A percentile compares a stretch with the other conserved stretches of the same genome.
Conservation (phyloP, 2,888 invertebrate genomes). For the Acronicta aceris region DNA sequence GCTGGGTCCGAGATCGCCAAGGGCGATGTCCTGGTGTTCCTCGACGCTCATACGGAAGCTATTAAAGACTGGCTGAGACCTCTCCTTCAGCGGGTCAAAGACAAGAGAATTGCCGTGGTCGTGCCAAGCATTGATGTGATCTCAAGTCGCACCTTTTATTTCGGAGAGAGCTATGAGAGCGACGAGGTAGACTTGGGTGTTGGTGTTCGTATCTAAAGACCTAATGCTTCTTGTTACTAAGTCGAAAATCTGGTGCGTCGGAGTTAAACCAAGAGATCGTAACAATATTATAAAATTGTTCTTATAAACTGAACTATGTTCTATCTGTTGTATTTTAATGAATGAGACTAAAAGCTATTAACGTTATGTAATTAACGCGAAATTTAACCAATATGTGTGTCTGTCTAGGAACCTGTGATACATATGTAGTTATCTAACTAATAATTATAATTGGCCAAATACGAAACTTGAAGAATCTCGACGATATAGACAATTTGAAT, state of each 20-base stretch:
- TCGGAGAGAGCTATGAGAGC: conserved; percentile 24
- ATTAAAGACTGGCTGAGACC: conserved; percentile 31
- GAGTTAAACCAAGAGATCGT: not conserved
- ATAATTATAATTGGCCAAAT: no score
- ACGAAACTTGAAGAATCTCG: no score
- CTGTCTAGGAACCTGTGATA: not conserved
- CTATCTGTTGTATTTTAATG: not conserved
- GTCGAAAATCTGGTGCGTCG: not conserved
- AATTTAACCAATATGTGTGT: not conserved
- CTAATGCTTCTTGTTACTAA: conserved; percentile 22
- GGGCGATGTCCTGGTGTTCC: conserved; percentile 28
- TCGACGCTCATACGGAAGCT: conserved; percentile 29
- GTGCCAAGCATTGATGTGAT: conserved; percentile 33
- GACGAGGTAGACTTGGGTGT: conserved; percentile 27
- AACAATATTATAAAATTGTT: not conserved
- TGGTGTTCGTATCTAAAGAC: not conserved
- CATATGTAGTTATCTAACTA: no score
- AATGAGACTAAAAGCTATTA: not conserved
- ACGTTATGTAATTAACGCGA: not conserved
- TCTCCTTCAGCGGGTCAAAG: conserved; percentile 25
- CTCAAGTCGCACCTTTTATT: conserved; percentile 16
- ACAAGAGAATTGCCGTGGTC: conserved; percentile 25
- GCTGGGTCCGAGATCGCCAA: conserved; percentile 20
- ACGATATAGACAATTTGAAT: no score
- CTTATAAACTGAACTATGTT: not conserved